Percentiles rank a stretch among this genome's conserved stretches.
Evolutionary conservation across 2,113 vertebrate species (phyloP).

Genomic region (Entelurus aequoreus): DNA sequence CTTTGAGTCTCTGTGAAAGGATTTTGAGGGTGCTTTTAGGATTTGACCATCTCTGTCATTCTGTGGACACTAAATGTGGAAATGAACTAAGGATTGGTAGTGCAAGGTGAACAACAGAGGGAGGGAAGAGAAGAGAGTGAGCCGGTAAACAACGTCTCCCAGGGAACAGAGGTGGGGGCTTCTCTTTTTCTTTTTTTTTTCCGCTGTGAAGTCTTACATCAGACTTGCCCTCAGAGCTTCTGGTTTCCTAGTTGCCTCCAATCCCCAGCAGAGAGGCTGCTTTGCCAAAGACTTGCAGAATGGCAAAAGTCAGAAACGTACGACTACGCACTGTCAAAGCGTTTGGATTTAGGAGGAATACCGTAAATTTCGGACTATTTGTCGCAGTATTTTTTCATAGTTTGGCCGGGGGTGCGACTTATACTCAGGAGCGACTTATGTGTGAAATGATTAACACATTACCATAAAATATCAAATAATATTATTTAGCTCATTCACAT

Average conservation of each 20-base stretch:
- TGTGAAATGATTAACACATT: too few species aligned
- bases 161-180: constrained; percentile 44
- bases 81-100: constrained; percentile 1
- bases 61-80: background rate
- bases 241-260: constrained; percentile 47
- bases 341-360: too few species aligned
- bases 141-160: constrained; percentile 60
- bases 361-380: too few species aligned
- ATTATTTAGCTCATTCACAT: too few species aligned
- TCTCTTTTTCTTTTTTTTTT: constrained; percentile 23
- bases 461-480: too few species aligned
- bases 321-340: background rate
- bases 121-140: constrained; percentile 14
- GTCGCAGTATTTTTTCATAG: too few species aligned
- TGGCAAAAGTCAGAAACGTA: constrained; percentile 26
- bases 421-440: too few species aligned
- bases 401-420: too few species aligned
- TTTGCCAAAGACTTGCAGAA: constrained; percentile 39
- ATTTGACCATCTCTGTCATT: constrained; percentile 2
- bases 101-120: constrained; percentile 6
- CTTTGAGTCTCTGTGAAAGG: background rate
- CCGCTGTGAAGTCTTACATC: constrained; percentile 48
- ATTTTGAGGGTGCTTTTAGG: background rate
- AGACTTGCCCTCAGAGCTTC: constrained; percentile 26
- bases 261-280: constrained; percentile 23